phyloP scores from a whole-genome alignment of 2,113 vertebrate genomes.

The Sus scrofa region DNA sequence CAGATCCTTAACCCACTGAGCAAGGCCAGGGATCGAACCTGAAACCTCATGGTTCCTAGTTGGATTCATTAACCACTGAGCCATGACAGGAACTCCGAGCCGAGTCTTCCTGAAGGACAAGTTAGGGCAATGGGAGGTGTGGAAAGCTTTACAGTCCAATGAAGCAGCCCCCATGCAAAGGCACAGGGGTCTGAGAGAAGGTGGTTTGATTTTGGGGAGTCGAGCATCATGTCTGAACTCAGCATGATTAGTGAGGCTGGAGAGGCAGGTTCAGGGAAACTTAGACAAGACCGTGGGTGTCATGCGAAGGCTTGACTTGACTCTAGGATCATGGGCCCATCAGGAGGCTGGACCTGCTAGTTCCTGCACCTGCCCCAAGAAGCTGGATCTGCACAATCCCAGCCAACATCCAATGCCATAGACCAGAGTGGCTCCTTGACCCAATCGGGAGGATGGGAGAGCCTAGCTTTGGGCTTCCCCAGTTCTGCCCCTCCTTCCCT shows the following conservation, averaged over 20 bases:
- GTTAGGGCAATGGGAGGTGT: not conserved
- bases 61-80: no score
- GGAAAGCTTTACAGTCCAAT: not conserved
- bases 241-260: not conserved
- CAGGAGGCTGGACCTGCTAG: not conserved
- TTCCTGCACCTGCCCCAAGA: not conserved
- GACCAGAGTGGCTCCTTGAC: not conserved
- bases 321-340: not conserved
- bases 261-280: not conserved
- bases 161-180: not conserved
- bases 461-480: not conserved
- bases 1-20: no score
- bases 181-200: not conserved
- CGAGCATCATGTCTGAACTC: not conserved
- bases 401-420: no score
- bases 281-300: accelerated
- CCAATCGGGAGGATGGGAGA: no score
- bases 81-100: no score
- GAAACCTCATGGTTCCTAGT: no score
- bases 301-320: not conserved
- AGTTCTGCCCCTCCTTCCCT: not conserved
- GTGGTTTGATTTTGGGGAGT: not conserved
- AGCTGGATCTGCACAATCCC: not conserved
- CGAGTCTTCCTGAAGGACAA: not conserved
- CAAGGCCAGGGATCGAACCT: no score